Percentiles rank a stretch among this genome's conserved stretches.
phyloP scores from a whole-genome alignment of 2,797 vertebrate species.

The Borostomias antarcticus region DNA sequence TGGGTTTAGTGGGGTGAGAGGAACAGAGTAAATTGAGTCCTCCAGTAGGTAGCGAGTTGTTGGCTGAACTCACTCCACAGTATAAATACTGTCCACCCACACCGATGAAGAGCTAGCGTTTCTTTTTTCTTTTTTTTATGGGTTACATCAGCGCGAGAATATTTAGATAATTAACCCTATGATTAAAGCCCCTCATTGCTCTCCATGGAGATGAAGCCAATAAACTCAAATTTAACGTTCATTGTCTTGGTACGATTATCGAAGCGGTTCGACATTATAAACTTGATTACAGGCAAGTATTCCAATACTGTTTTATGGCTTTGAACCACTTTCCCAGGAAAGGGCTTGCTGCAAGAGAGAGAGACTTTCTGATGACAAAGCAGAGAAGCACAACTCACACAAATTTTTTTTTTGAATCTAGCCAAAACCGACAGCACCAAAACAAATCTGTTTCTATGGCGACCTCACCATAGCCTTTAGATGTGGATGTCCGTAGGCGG shows the following conservation, averaged over 20 bases:
- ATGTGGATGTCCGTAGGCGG: slow-evolving; percentile 47
- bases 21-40: too few species aligned
- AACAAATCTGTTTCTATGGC: slow-evolving; percentile 35
- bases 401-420: not conserved
- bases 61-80: too few species aligned
- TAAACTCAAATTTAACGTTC: not conserved
- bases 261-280: not conserved
- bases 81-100: too few species aligned
- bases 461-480: slow-evolving; percentile 21
- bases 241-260: slow-evolving; percentile 7
- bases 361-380: slow-evolving; percentile 24
- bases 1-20: too few species aligned
- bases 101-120: too few species aligned
- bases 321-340: slow-evolving; percentile 7
- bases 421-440: slow-evolving; percentile 38
- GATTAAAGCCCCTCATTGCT: not conserved
- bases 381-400: slow-evolving; percentile 18
- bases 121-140: too few species aligned
- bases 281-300: slow-evolving; percentile 11
- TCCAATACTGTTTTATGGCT: not conserved
- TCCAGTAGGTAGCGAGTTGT: too few species aligned
- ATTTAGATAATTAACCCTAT: not conserved
- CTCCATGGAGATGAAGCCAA: not conserved
- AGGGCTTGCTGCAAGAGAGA: not conserved
- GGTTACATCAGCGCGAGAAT: not conserved